Evolutionary conservation across 2,888 invertebrate species (phyloP).

Genomic region (Drosophila planitibia): DNA sequence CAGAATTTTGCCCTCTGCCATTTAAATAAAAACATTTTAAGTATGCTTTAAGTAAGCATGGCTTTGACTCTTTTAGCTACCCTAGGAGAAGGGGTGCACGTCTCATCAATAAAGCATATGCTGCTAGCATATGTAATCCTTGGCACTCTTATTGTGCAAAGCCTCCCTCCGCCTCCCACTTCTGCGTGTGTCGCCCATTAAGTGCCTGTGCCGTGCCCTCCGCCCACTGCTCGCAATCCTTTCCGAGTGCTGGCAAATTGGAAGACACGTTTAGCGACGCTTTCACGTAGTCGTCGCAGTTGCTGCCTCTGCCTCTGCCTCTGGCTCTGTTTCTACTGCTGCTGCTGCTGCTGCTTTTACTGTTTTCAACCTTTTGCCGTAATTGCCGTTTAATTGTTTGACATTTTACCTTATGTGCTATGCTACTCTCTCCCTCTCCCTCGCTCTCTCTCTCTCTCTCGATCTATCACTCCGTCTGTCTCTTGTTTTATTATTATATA

Average conservation of each 20-base stretch:
- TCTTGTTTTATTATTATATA: constrained; percentile 33
- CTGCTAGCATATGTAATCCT: constrained; percentile 47
- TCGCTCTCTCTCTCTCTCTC: neutral
- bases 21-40: constrained; percentile 5
- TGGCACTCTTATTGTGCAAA: constrained; percentile 35
- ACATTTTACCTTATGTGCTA: constrained; percentile 53
- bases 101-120: constrained; percentile 47
- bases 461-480: neutral
- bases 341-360: constrained; percentile 2
- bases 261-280: constrained; percentile 76
- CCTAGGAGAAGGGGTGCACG: neutral
- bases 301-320: constrained; percentile 3
- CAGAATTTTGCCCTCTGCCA: neutral
- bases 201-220: constrained; percentile 30
- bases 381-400: constrained; percentile 82
- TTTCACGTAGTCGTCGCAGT: constrained; percentile 52
- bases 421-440: neutral
- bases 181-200: constrained; percentile 51
- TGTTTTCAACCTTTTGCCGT: constrained; percentile 58
- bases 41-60: constrained; percentile 25
- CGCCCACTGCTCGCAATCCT: constrained; percentile 16
- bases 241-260: constrained; percentile 46
- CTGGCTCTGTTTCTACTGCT: neutral
- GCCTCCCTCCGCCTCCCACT: neutral
- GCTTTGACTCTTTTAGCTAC: constrained; percentile 3